A percentile compares a stretch with the other conserved stretches of the same genome.
Conservation (phyloP, 2,113 vertebrate genomes). For the Corythornis vintsioides region DNA sequence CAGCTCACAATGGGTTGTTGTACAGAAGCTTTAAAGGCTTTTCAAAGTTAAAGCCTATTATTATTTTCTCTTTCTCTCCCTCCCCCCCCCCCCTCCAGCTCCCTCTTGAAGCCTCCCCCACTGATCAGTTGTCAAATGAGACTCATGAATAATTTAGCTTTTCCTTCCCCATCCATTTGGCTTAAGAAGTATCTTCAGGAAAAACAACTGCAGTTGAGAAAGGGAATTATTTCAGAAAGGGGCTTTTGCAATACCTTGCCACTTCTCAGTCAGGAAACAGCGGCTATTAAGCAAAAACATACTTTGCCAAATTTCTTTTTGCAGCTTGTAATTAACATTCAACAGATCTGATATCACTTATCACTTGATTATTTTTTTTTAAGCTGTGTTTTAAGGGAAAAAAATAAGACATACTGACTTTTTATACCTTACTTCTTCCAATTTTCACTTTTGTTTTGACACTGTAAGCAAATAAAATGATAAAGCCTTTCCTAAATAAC, state of each 20-base stretch:
- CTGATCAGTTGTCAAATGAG: slow-evolving; percentile 60
- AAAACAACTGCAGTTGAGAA: not conserved
- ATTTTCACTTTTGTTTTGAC: not conserved
- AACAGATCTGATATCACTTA: not conserved
- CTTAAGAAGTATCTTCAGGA: slow-evolving; percentile 12
- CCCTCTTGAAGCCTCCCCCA: slow-evolving; percentile 37
- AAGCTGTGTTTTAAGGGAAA: not conserved
- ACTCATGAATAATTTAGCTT: slow-evolving; percentile 70
- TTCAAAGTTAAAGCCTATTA: slow-evolving; percentile 61
- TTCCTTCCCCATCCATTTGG: slow-evolving; percentile 14
- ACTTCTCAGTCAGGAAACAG: not conserved
- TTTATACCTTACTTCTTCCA: not conserved
- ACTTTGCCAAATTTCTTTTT: not conserved
- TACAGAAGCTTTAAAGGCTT: slow-evolving; percentile 44
- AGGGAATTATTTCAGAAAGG: not conserved
- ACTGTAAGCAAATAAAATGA: not conserved
- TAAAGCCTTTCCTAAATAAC: not conserved
- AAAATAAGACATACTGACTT: not conserved
- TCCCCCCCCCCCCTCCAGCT: not conserved
- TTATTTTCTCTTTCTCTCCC: not conserved
- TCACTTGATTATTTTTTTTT: not conserved
- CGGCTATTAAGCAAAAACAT: not conserved
- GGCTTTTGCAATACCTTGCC: not conserved
- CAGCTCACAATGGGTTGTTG: slow-evolving; percentile 22
- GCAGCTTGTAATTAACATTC: not conserved